Conservation (phyloP, 2,113 vertebrate genomes). For the Larimichthys polyactis region DNA sequence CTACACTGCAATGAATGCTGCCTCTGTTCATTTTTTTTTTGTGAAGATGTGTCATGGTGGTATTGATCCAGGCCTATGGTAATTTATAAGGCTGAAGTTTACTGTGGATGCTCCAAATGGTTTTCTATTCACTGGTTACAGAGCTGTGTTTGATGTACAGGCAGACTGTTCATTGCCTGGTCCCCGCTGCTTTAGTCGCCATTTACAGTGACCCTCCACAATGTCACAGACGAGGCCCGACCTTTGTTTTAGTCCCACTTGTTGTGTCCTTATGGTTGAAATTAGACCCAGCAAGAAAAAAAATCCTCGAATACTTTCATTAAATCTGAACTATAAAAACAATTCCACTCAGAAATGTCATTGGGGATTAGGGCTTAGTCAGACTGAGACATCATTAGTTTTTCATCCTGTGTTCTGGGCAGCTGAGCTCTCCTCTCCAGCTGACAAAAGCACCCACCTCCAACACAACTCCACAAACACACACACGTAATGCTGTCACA, state of each 20-base stretch:
- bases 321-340: slow-evolving; percentile 62
- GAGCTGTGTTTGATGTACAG: not conserved
- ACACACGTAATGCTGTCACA: slow-evolving; percentile 2
- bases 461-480: not conserved
- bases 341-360: slow-evolving; percentile 71
- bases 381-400: slow-evolving; percentile 65
- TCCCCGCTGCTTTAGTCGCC: not conserved
- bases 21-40: not conserved
- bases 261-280: slow-evolving; percentile 41
- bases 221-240: not conserved
- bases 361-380: slow-evolving; percentile 58
- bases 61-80: not conserved
- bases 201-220: not conserved
- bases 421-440: slow-evolving; percentile 28
- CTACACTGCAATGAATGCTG: not conserved
- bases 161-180: not conserved
- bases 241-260: slow-evolving; percentile 21
- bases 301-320: slow-evolving; percentile 46
- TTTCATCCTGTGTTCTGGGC: slow-evolving; percentile 53
- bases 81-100: not conserved
- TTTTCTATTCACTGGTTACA: not conserved
- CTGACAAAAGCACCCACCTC: slow-evolving; percentile 32
- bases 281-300: slow-evolving; percentile 33
- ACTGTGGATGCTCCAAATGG: not conserved
- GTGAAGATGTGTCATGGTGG: not conserved